Conservation (phyloP, 2,888 invertebrate genomes). For the Chrysolina haemoptera region DNA sequence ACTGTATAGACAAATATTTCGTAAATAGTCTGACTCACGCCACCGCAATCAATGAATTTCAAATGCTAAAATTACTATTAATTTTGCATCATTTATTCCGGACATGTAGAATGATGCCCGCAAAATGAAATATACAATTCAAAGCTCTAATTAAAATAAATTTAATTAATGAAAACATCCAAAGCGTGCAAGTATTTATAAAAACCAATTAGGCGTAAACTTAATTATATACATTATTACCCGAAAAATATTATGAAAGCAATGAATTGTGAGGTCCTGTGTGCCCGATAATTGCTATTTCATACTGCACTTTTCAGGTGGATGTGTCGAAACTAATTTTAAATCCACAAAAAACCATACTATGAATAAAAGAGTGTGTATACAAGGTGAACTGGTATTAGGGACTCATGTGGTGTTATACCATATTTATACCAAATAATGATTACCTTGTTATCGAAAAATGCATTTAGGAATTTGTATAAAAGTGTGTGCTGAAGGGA, state of each 20-base stretch:
- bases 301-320: no score
- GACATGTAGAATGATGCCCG: not conserved
- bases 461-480: no score
- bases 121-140: slow-evolving; percentile 12
- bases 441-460: no score
- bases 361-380: no score
- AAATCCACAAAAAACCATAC: no score
- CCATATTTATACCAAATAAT: no score
- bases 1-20: not conserved
- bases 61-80: not conserved
- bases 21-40: not conserved
- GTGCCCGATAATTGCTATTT: not conserved
- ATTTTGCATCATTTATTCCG: slow-evolving; percentile 7
- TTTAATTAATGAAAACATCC: slow-evolving; percentile 42
- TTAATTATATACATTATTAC: slow-evolving; percentile 23
- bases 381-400: no score
- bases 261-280: not conserved
- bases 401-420: no score
- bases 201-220: slow-evolving; percentile 41
- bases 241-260: not conserved
- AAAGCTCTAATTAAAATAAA: slow-evolving; percentile 38
- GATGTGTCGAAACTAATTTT: no score
- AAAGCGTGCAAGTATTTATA: slow-evolving; percentile 35
- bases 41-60: not conserved
- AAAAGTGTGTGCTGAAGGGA: no score